A percentile compares a stretch with the other conserved stretches of the same genome.
Conservation (phyloP, 2,113 vertebrate species). For the Hydrolagus affinis region DNA sequence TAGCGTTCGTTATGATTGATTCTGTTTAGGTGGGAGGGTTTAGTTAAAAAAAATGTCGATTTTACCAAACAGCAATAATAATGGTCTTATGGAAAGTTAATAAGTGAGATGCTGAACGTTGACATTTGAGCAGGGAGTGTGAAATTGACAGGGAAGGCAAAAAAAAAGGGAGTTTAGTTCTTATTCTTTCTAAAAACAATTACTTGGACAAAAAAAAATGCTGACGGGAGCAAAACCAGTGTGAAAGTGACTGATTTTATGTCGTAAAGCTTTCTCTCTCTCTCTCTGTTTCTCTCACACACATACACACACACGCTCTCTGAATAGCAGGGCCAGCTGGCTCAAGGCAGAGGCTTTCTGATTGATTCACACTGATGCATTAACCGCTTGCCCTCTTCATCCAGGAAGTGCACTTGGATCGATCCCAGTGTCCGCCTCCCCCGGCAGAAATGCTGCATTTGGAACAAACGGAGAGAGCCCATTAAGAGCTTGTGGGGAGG, state of each 20-base stretch:
- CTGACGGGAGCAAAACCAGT: not conserved
- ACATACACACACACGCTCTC: too few species aligned
- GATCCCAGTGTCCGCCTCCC: not conserved
- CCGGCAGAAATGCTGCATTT: not conserved
- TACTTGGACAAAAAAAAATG: not conserved
- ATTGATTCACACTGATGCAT: not conserved
- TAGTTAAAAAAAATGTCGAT: not conserved
- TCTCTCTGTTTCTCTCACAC: too few species aligned
- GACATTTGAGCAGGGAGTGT: not conserved
- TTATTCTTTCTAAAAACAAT: not conserved
- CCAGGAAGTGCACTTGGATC: not conserved
- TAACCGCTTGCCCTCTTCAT: slow-evolving; percentile 5
- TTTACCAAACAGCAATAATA: not conserved
- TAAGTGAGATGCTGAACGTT: slow-evolving; percentile 6
- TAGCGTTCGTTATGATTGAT: not conserved
- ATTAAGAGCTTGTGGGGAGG: not conserved
- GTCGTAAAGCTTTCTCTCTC: not conserved
- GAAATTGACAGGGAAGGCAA: not conserved
- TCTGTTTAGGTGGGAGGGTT: not conserved
- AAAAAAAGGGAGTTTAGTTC: not conserved
- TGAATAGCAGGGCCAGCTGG: too few species aligned
- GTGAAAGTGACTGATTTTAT: not conserved
- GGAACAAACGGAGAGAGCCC: not conserved
- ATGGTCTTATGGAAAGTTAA: slow-evolving; percentile 23
- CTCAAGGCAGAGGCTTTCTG: too few species aligned